Evolutionary conservation across 2,888 invertebrate species (phyloP), one percentile per base, ranked within the genome.

Genomic region (Sphecodes monilicornis): DNA sequence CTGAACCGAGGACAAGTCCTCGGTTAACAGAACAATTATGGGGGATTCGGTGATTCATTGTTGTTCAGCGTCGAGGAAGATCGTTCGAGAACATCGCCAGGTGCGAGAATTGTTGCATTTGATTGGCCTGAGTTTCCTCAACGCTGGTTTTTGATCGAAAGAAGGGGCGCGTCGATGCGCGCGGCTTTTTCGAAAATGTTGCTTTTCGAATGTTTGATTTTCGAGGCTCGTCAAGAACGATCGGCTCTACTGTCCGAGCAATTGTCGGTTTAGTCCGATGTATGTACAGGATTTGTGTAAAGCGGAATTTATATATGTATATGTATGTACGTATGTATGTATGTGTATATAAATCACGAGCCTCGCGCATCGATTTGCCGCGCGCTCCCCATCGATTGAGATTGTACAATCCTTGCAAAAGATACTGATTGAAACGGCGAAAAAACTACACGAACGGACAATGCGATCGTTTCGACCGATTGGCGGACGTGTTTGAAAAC

Each of bases 31-130:
- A 73, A 82, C 83, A 66, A 75, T 78, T 76, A 54, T n/a, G 18
- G 64, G 66, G 54, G 43, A 54, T 66, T 71, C 54, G 26, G 69
- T 70, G 84, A 78, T 77, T 86, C 78, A 54, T 74, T 66, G 64
- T 69, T 60, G 76, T 26, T 46, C 87, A 88, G 85, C 82, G 83
- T 83, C 81, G 88, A 85, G 77, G 18, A 77, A 86, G 74, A 54
- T 16, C 46, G 22, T 29, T 69, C 43, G 68, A 16, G 57, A 76
- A 26, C 46, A 10, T n/a, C 3, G n/a, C 54, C 54, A n/a, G 54
- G 54, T 54, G 54, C n/a, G n/a, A 54, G 10, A 54, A 54, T n/a
- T 3, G 1, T 54, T n/a, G n/a, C 54, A 54, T n/a, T n/a, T n/a
- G 54, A 11, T 54, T n/a, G 10, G 22, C 11, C 54, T 10, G 3